Percentiles rank a stretch among this genome's conserved stretches.
Conservation (phyloP, 1,140 invertebrate species). For the Sarcophaga bullata region DNA sequence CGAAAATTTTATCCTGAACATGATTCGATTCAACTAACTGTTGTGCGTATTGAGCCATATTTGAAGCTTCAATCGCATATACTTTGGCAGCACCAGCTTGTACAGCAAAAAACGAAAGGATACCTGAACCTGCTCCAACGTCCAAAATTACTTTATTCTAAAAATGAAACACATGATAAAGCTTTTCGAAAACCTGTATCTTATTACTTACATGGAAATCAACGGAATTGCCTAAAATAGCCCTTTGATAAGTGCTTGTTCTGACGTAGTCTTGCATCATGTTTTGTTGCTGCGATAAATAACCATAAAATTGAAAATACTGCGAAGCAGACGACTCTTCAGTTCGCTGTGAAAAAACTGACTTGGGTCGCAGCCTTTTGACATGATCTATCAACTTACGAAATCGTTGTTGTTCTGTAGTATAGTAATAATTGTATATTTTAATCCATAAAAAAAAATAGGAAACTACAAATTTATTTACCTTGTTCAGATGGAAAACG, state of each 20-base stretch:
- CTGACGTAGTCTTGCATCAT: constrained; percentile 99
- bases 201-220: constrained; percentile 81
- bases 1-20: constrained; percentile 84
- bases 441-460: not conserved
- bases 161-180: constrained; percentile 14
- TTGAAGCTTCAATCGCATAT: constrained; percentile 98
- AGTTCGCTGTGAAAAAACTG: constrained; percentile 94
- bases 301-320: constrained; percentile 99
- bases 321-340: constrained; percentile 97
- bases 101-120: constrained; percentile 97
- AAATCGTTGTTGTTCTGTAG: constrained; percentile 78
- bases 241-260: constrained; percentile 97
- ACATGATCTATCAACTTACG: constrained; percentile 81
- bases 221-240: constrained; percentile 91
- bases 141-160: constrained; percentile 92
- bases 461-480: constrained; percentile 32
- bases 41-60: constrained; percentile 97
- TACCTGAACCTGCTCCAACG: constrained; percentile 97
- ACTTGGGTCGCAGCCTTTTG: constrained; percentile 80
- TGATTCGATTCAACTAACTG: constrained; percentile 91
- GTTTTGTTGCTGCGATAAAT: constrained; percentile 99
- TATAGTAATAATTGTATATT: not conserved
- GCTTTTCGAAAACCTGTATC: not conserved
- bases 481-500: constrained; percentile 57
- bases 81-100: constrained; percentile 97